Base-by-base conservation (phyloP, 2,888 invertebrate genomes). In the Epiblema foenella region DNA sequence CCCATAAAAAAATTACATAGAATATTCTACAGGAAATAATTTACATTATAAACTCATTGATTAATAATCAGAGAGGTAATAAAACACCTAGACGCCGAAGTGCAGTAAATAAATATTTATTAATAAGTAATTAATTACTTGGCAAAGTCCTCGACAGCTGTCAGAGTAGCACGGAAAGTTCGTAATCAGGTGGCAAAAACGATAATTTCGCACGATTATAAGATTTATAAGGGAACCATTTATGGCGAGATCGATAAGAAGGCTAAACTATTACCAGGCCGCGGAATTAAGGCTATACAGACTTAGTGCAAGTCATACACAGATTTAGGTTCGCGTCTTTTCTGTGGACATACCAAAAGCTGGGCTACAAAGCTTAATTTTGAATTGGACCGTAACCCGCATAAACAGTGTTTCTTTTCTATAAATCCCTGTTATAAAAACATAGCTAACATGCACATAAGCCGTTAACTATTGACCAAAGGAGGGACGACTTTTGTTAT, bases 61-160 rank as follows among this genome's bases (percentile, higher is more conserved):
- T 39, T 33, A 33, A 62, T 17, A 37, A 12, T 39, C 8, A 37
- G 39, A 37, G 18, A 49, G 75, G 75, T 79, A 76, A 68, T 73
- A 72, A 73, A 77, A 76, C 68, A 78, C 75, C 76, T 75, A 78
- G 67, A 79, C 77, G 78, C 76, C 75, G 78, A 76, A 78, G 77
- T 76, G 77, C 68, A 64, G 12, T 49, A 62, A 54, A 62, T 42
- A 24, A 49, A 59, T 59, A 67, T 39, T 54, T 49, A 20, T 59
- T 37, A 15, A 39, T 33, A 7, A 42, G n/a, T 46, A 20, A 37
- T 39, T 51, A n/a, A n/a, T n/a, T n/a, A n/a, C n/a, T n/a, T n/a
- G 39, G 39, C 39, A 39, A 42, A 15, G 42, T 12, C 67, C 68
- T 51, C n/a, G 52, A 58, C 46, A 49, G 69, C 39, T 74, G 72